phyloP scores from a whole-genome alignment of 2,888 invertebrate genomes.

The Brachypalpus laphriformis region DNA sequence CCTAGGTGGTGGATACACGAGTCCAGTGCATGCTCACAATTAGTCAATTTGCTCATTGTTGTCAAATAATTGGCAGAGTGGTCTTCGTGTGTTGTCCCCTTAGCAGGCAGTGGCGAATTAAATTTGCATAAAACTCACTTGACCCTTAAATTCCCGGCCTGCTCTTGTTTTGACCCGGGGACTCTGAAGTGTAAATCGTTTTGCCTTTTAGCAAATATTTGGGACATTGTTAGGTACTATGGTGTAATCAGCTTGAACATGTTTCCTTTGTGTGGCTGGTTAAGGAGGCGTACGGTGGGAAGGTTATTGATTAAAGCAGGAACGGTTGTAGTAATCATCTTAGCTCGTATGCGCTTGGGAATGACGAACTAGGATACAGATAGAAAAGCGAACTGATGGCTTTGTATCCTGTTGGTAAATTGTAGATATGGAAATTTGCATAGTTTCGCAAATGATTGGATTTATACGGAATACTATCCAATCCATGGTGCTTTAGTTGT shows the following conservation, averaged over 20 bases:
- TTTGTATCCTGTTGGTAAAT: constrained; percentile 20
- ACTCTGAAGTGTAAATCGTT: constrained; percentile 38
- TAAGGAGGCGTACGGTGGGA: neutral
- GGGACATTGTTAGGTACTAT: neutral
- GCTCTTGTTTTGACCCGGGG: constrained; percentile 24
- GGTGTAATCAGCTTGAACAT: constrained; percentile 29
- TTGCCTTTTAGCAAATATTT: constrained; percentile 41
- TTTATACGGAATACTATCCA: neutral
- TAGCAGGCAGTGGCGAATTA: constrained; percentile 10
- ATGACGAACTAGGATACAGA: constrained; percentile 8
- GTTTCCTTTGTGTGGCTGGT: constrained; percentile 19
- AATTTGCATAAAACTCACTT: constrained; percentile 65
- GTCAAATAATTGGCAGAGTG: constrained; percentile 61
- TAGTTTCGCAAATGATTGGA: constrained; percentile 42
- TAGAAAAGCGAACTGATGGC: constrained; percentile 15
- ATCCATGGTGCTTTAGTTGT: neutral
- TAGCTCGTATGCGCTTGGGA: constrained; percentile 36
- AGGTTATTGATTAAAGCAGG: constrained; percentile 57
- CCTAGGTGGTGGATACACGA: constrained; percentile 42
- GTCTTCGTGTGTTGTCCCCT: neutral
- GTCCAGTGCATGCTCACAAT: constrained; percentile 58
- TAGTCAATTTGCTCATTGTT: constrained; percentile 70
- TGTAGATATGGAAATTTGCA: constrained; percentile 37
- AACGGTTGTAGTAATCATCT: constrained; percentile 48
- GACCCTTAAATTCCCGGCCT: constrained; percentile 34